Evolutionary conservation across 35 echinoderm and acorn worm species (phyloP), one percentile per base, ranked within the genome.

Genomic region (Strongylocentrotus purpuratus): DNA sequence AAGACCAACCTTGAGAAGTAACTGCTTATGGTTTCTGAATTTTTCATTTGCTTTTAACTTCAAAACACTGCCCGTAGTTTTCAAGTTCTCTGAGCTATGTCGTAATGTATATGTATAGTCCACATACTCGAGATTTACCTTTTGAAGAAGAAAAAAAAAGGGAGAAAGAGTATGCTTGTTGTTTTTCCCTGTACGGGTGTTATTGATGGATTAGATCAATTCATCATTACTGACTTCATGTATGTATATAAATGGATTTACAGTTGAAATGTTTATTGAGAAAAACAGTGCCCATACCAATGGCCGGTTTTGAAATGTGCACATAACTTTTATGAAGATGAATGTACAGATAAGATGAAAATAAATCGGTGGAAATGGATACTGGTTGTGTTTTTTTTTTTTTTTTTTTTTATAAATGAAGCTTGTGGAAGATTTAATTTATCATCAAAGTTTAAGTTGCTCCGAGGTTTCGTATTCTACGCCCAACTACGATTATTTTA

Each of bases 171-270:
- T 55, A 55, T n/a, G 22, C 20, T 78, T 78, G 52, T 59, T 59
- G 52, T 78, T 70, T 55, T 55, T 78, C 65, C 65, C 65, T 78
- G 25, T 78, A 78, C 65, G 65, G 65, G 65, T 78, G 25, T 78
- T 78, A 4, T n/a, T 78, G 65, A 78, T 78, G 65, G 65, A 78
- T 78, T 22, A 7, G 20, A 78, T 8, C 65, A 7, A 78, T 78
- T 28, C 65, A 28, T 78, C 65, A 78, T 78, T 78, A 78, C 65
- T 78, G 20, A 78, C 65, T 78, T n/a, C 65, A n/a, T n/a, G 65
- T 78, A 78, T 78, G 65, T 78, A 78, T 78, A 78, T 78, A 78
- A 78, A 78, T 78, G 65, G 65, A 78, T 78, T 78, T 78, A 78
- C 65, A 78, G 65, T 78, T 78, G 65, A 78, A 78, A 78, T 78